phyloP scores from a whole-genome alignment of 2,797 vertebrate species.

The Sebastes oblongus region DNA sequence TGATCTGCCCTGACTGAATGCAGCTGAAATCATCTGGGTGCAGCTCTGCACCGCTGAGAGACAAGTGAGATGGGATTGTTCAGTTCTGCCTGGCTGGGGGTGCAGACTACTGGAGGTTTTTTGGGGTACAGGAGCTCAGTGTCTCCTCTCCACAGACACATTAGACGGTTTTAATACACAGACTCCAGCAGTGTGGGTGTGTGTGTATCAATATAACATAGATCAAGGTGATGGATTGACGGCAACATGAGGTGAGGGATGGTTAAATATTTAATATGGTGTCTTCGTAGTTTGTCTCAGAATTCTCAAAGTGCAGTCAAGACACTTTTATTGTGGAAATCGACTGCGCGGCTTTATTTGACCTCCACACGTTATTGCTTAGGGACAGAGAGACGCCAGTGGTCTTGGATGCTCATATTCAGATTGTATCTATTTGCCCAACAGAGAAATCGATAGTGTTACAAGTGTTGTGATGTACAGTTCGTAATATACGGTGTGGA shows the following conservation, averaged over 20 bases:
- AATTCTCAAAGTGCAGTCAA: constrained; percentile 62
- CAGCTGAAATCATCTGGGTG: constrained; percentile 1
- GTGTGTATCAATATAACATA: constrained; percentile 9
- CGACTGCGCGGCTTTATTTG: constrained; percentile 63
- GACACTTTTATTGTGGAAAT: constrained; percentile 72
- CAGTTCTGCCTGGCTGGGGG: not conserved
- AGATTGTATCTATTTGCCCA: constrained; percentile 52
- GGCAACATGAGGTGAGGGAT: not conserved
- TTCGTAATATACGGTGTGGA: constrained; percentile 51
- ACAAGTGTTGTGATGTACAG: constrained; percentile 18
- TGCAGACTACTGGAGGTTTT: not conserved
- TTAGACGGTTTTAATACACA: not conserved
- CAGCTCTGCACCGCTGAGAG: not conserved
- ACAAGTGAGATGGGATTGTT: not conserved
- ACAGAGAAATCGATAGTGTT: constrained; percentile 46
- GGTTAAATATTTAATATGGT: constrained; percentile 65
- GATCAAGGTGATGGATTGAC: constrained; percentile 30
- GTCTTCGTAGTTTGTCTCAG: constrained; percentile 53
- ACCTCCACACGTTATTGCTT: constrained; percentile 77
- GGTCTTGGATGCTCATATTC: constrained; percentile 57
- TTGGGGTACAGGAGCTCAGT: not conserved
- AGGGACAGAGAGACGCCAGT: constrained; percentile 60
- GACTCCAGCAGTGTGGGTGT: not conserved
- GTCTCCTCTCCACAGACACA: not conserved
- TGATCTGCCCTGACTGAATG: constrained; percentile 3